Evolutionary conservation across 2,888 invertebrate genomes (phyloP).

Genomic region (Netelia melanura): DNA sequence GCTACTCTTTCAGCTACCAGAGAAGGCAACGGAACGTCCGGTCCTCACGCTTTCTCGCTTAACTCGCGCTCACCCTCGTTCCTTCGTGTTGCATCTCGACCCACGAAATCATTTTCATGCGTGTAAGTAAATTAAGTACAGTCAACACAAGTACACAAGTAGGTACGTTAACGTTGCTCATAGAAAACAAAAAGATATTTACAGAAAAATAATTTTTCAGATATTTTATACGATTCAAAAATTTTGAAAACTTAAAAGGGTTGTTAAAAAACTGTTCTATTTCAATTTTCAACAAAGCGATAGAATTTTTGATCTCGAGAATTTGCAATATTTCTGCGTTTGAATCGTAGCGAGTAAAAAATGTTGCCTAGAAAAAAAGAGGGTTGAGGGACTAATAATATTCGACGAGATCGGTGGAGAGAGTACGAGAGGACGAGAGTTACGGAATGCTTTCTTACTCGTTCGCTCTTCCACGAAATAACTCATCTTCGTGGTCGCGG

Average conservation of each 20-base stretch:
- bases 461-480: conserved; percentile 54
- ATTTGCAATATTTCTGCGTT: too few species aligned
- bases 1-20: conserved; percentile 83
- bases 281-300: too few species aligned
- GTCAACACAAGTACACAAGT: background rate
- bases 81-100: conserved; percentile 30
- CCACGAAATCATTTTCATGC: background rate
- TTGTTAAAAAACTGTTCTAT: too few species aligned
- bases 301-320: too few species aligned
- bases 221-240: too few species aligned
- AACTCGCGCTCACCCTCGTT: conserved; percentile 47
- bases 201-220: too few species aligned
- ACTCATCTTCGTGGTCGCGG: conserved; percentile 32
- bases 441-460: conserved; percentile 41
- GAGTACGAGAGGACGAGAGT: conserved; percentile 20
- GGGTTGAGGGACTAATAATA: too few species aligned
- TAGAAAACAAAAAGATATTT: too few species aligned
- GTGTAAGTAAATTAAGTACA: conserved; percentile 21
- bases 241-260: too few species aligned
- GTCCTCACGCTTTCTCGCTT: conserved; percentile 70
- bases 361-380: too few species aligned
- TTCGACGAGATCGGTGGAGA: background rate
- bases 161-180: background rate
- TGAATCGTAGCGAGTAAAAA: too few species aligned
- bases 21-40: conserved; percentile 74